These are phyloP conservation scores for Dolichotis patagonum DNA, from an alignment of 2,113 vertebrate species.

Conservation along the genomic window DNA sequence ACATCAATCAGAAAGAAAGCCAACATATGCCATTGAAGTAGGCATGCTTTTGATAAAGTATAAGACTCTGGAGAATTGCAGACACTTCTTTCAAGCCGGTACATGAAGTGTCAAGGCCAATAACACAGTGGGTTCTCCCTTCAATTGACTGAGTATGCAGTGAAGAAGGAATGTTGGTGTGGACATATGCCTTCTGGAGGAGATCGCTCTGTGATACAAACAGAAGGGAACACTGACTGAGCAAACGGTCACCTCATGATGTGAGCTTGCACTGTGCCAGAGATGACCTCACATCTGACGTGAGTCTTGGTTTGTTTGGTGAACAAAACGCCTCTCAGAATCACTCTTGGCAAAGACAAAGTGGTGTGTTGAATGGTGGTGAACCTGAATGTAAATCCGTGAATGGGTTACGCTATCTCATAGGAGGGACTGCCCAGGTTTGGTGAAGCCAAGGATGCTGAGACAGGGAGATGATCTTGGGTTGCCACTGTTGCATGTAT, in stretches of 20 bases:
- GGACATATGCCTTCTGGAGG: neutral
- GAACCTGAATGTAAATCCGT: accelerated
- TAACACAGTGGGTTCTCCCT: too few relatives aligned
- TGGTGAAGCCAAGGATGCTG: neutral
- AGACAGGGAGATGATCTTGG: neutral
- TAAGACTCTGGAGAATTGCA: neutral
- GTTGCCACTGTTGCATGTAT: too few relatives aligned
- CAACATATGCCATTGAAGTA: neutral
- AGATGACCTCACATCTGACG: too few relatives aligned
- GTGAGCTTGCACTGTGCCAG: accelerated
- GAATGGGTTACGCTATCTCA: too few relatives aligned
- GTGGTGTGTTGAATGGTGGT: neutral
- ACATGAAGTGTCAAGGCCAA: neutral
- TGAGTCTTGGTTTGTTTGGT: neutral
- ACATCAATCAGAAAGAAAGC: neutral
- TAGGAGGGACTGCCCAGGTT: accelerated
- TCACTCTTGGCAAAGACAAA: neutral
- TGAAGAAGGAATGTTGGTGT: neutral
- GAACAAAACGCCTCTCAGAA: neutral
- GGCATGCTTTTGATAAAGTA: neutral
- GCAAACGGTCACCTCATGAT: neutral
- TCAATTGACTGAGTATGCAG: neutral
- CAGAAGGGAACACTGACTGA: neutral
- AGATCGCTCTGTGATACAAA: too few relatives aligned
- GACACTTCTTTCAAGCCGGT: too few relatives aligned